Percentiles rank a stretch among this genome's conserved stretches.
These are phyloP conservation scores for Stegastes partitus DNA, from an alignment of 2,113 vertebrate species.

Conservation along the genomic window DNA sequence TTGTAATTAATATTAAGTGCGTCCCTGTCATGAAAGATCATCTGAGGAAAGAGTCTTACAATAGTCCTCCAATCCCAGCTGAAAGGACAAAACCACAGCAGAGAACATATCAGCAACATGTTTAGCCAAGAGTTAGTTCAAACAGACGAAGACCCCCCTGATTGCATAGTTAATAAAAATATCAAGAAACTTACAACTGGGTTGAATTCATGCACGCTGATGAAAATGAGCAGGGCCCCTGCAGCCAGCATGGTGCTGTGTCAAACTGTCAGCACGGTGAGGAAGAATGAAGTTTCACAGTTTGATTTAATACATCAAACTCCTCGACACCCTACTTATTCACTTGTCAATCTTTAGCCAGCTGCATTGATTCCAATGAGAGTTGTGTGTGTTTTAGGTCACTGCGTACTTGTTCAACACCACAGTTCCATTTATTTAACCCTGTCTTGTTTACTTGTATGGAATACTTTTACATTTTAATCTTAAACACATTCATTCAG, in stretches of 20 bases:
- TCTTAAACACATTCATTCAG: too few species aligned
- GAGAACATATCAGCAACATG: background rate
- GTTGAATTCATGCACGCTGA: too few species aligned
- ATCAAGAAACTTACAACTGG: constrained; percentile 12
- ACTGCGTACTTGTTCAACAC: background rate
- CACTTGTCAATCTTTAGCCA: constrained; percentile 35
- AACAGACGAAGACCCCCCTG: background rate
- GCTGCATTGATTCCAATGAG: constrained; percentile 26
- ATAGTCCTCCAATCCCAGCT: background rate
- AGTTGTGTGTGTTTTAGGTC: constrained; percentile 10
- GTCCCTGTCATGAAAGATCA: background rate
- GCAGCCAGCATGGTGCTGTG: constrained; percentile 30
- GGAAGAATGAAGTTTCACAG: background rate
- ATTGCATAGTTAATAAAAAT: too few species aligned
- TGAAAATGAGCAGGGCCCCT: constrained; percentile 8
- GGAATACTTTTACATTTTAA: background rate
- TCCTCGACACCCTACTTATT: too few species aligned
- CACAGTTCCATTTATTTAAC: constrained; percentile 3
- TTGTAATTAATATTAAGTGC: too few species aligned
- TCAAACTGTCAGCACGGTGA: too few species aligned
- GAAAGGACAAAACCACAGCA: constrained; percentile 35
- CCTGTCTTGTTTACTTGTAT: background rate
- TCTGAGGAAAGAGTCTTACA: constrained; percentile 25
- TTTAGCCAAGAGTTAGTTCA: background rate
- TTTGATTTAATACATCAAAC: background rate